Evolutionary conservation across 2,888 invertebrate genomes (phyloP).

Genomic region (Tolmerus cingulatus): DNA sequence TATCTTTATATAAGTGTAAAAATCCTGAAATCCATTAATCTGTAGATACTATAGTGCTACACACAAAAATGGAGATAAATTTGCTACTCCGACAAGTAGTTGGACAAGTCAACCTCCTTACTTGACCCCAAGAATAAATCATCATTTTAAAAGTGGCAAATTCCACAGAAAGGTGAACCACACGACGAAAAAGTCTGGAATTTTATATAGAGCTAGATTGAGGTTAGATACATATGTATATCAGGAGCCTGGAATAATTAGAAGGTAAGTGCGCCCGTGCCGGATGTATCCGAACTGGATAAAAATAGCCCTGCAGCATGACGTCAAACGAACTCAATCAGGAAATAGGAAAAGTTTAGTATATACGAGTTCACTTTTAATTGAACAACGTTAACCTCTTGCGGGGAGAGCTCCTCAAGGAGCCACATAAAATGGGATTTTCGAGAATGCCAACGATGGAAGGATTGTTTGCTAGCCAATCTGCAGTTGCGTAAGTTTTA

Average conservation of each 20-base stretch:
- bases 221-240: background rate
- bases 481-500: background rate
- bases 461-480: background rate
- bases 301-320: background rate
- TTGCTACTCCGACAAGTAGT: background rate
- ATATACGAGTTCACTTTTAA: background rate
- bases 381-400: background rate
- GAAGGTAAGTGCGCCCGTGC: background rate
- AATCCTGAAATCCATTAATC: too few relatives aligned
- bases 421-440: background rate
- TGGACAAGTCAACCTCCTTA: background rate
- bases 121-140: background rate
- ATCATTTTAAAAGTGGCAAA: background rate
- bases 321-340: constrained; percentile 9
- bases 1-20: too few relatives aligned
- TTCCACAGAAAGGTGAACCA: background rate
- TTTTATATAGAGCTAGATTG: background rate
- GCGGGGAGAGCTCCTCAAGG: background rate
- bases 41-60: too few relatives aligned
- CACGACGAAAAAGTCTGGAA: background rate
- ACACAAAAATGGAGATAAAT: too few relatives aligned
- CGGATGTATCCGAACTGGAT: background rate
- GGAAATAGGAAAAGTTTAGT: constrained; percentile 13
- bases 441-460: background rate
- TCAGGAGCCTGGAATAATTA: background rate